A percentile compares a stretch with the other conserved stretches of the same genome.
Conservation (phyloP, 2,797 vertebrate species). For the Semotilus atromaculatus region DNA sequence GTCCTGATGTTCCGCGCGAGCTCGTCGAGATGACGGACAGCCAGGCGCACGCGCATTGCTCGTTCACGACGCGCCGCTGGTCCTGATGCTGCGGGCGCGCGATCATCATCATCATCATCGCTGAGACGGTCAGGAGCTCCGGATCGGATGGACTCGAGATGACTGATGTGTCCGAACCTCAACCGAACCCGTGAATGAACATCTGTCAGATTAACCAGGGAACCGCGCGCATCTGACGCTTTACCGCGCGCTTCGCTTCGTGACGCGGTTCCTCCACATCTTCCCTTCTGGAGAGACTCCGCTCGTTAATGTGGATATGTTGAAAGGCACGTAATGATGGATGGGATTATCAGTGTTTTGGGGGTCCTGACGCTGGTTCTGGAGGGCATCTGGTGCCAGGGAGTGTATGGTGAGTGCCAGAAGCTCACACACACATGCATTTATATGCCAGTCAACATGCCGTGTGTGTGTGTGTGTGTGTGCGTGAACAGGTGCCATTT, state of each 20-base stretch:
- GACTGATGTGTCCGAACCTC: not conserved
- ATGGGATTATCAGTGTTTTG: conserved; percentile 88
- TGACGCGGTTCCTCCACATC: conserved; percentile 60
- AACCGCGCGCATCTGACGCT: conserved; percentile 56
- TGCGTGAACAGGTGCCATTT: conserved; percentile 40
- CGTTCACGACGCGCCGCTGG: conserved; percentile 45
- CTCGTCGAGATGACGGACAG: conserved; percentile 32
- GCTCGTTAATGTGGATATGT: conserved; percentile 85
- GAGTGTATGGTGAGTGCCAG: conserved; percentile 91
- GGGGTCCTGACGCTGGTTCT: conserved; percentile 87
- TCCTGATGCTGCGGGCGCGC: conserved; percentile 65
- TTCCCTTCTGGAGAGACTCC: conserved; percentile 74
- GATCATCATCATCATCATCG: not conserved
- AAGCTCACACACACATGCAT: conserved; percentile 28
- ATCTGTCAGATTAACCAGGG: not conserved
- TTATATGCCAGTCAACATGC: conserved; percentile 39
- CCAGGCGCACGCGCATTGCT: conserved; percentile 52
- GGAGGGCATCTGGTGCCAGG: conserved; percentile 87
- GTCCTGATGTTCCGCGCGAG: not conserved
- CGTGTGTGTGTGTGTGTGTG: conserved; percentile 1
- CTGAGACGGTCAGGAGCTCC: conserved; percentile 38
- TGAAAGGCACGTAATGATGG: conserved; percentile 92
- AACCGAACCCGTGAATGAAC: not conserved
- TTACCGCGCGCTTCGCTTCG: conserved; percentile 66
- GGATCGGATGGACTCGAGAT: conserved; percentile 40